Base-by-base conservation (phyloP, 2,888 invertebrate genomes). In the Limnephilus lunatus region DNA sequence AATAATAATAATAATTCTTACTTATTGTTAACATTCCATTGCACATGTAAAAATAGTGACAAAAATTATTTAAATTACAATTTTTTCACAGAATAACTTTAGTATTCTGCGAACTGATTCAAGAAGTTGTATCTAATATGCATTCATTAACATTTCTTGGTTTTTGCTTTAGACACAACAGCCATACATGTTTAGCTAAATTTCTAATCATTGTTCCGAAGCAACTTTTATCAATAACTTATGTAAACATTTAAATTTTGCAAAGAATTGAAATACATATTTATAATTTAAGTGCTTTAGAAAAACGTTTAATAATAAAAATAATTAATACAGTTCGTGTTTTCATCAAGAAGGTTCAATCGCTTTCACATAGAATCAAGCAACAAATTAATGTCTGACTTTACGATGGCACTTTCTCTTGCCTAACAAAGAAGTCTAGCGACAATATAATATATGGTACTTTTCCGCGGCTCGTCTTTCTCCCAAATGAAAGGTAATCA, bases 361-460 rank as follows among this genome's bases (percentile, higher is more conserved):
- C 35, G n/a, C 85, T 85, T 85, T 85, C 85, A 85, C 85, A n/a
- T 44, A 44, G 39, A 85, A 85, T 85, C 19, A 35, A 35, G 44
- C 39, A 85, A 44, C 85, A 85, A 83, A 83, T 48, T 48, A 48
- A 48, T 83, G 83, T 31, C 83, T 31, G 32, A 83, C 83, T 83
- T 85, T 85, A 44, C 85, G 39, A n/a, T 39, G 85, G 19, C 44
- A 85, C 85, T 85, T 85, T 85, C 85, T 85, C 85, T 85, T 39
- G 39, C n/a, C 32, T 85, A 35, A 85, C 85, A 85, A 85, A 85
- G 85, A 44, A 53, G 53, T 53, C 53, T 39, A n/a, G 85, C 39
- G 85, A 85, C 85, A 85, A 39, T 85, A n/a, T 44, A 85, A 39
- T 85, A n/a, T 44, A 39, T 39, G 35, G n/a, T n/a, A 39, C n/a